phyloP scores from a whole-genome alignment of 2,113 vertebrate genomes.

The Marcusenius ussheri region DNA sequence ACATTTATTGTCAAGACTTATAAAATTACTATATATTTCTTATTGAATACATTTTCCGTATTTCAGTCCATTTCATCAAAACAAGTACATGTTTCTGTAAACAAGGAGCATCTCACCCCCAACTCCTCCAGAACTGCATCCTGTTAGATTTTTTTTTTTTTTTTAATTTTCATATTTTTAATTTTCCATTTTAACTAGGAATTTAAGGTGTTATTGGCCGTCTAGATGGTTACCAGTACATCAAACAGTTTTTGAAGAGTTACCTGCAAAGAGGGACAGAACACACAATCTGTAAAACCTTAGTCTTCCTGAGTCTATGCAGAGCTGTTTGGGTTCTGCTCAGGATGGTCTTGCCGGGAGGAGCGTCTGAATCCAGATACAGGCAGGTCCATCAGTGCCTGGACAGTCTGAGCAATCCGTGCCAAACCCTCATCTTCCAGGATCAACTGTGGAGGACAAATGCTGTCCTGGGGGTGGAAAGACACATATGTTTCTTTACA shows the following conservation, averaged over 20 bases:
- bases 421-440: conserved; percentile 69
- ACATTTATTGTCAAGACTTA: not conserved
- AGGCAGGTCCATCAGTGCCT: conserved; percentile 51
- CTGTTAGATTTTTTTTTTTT: not conserved
- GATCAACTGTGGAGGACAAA: conserved; percentile 68
- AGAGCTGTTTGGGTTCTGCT: conserved; percentile 16
- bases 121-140: not conserved
- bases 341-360: conserved; percentile 32
- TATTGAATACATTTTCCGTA: not conserved
- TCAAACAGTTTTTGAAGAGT: not conserved
- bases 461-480: conserved; percentile 52
- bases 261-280: not conserved
- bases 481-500: not conserved
- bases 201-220: not conserved
- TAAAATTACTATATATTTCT: not conserved
- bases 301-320: not conserved
- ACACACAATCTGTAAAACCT: not conserved
- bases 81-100: not conserved
- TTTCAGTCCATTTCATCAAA: not conserved
- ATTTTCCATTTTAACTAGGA: too few relatives aligned
- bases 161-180: too few relatives aligned
- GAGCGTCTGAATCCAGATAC: conserved; percentile 19
- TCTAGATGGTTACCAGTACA: not conserved
- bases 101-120: not conserved
- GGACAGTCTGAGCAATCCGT: conserved; percentile 58